Base-by-base conservation (phyloP, 2,888 invertebrate species). In the Eristalis arbustorum region DNA sequence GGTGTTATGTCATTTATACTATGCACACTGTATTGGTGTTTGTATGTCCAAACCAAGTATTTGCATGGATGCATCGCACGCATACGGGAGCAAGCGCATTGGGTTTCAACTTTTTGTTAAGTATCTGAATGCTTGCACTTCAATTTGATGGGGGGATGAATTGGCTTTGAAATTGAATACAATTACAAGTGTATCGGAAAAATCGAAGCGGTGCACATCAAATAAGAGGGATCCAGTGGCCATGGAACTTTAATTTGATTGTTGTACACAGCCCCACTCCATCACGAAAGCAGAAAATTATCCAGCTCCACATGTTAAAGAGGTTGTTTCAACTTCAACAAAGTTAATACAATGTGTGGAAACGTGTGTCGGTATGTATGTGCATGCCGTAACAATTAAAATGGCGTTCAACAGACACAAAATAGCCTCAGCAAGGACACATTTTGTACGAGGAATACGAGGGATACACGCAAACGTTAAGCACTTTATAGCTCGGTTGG, bases 71-170 rank as follows among this genome's bases (percentile, higher is more conserved):
- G 63, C 73, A 34, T 22, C 14, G 62, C 82, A 75, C 83, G 62
- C 78, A 87, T 31, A 83, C 87, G 31, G 62, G 78, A 75, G 87
- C 87, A 87, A 75, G 83, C 87, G 87, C 87, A 87, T 83, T 83
- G 63, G 77, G 77, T 85, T 85, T 85, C 85, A 63, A 85, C 82
- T 69, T 81, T 85, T 81, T 85, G 77, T 85, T 69, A 74, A 77
- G 85, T 74, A 85, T 81, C 67, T 81, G 82, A 85, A 85, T 85
- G 85, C 85, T 85, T 85, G 82, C 85, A 82, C 85, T 74, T 81
- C 77, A 82, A 85, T 85, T 85, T 85, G 82, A 72, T 59, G 64
- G 40, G 14, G 40, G 34, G 8, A 13, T 5, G 11, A 11, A 6
- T 57, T 22, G 61, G 61, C 59, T 85, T 85, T 85, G 85, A 85